These are phyloP conservation scores for Palaemon carinicauda DNA, from an alignment of 1,140 invertebrate species.

Conservation along the genomic window DNA sequence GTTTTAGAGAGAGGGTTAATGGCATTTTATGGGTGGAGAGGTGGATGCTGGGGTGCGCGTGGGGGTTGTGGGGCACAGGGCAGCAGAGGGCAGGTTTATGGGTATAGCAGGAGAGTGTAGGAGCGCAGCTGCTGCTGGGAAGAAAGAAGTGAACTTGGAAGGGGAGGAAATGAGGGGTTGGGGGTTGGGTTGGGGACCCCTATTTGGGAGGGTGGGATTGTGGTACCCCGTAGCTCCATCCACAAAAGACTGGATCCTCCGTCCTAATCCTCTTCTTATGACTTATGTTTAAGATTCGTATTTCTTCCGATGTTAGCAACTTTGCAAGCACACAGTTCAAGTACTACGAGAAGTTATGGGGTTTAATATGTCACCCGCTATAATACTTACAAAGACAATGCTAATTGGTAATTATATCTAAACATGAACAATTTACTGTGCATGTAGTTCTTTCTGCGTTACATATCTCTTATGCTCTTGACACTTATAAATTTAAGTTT, in stretches of 20 bases:
- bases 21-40: background rate
- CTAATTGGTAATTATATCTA: no score
- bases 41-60: background rate
- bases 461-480: no score
- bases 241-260: slow-evolving; percentile 13
- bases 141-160: background rate
- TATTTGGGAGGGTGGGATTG: no score
- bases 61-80: background rate
- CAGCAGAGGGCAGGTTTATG: background rate
- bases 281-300: background rate
- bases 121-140: slow-evolving; percentile 2
- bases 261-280: background rate
- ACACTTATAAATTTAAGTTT: no score
- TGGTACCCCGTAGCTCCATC: background rate
- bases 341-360: no score
- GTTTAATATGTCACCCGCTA: no score
- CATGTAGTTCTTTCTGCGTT: no score
- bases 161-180: background rate
- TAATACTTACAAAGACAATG: no score
- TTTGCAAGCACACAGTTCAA: background rate
- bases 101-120: background rate
- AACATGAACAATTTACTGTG: no score
- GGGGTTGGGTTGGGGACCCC: no score
- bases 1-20: no score
- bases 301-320: background rate